A percentile compares a stretch with the other conserved stretches of the same genome.
phyloP scores from a whole-genome alignment of 1,140 invertebrate genomes.

The Caerostris extrusa region DNA sequence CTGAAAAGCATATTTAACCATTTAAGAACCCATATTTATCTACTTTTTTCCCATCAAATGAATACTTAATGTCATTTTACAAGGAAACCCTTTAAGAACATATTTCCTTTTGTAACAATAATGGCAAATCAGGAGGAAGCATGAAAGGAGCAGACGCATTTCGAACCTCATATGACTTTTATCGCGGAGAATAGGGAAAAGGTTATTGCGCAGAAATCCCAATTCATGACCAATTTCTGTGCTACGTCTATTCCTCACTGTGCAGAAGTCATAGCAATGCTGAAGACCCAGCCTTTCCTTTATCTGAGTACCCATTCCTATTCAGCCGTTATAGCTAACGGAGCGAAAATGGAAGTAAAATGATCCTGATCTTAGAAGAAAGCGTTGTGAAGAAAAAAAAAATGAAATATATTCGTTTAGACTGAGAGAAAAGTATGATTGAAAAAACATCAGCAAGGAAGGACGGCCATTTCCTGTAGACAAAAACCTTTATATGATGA shows the following conservation, averaged over 20 bases:
- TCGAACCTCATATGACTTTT: no score
- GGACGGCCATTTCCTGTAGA: background rate
- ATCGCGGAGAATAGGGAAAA: background rate
- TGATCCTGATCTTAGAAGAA: conserved; percentile 1
- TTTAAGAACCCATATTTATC: no score
- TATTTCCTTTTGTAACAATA: no score
- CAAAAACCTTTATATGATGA: no score
- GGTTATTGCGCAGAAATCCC: conserved; percentile 13
- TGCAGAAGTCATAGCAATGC: conserved; percentile 16
- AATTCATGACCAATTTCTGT: background rate
- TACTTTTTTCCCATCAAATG: no score
- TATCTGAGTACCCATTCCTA: conserved; percentile 2
- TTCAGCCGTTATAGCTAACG: conserved; percentile 38
- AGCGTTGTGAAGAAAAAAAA: background rate
- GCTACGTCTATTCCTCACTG: background rate
- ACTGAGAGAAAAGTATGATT: background rate
- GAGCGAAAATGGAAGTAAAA: conserved; percentile 19
- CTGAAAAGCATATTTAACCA: no score
- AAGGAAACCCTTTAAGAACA: no score
- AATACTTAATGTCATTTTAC: no score
- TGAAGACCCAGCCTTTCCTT: conserved; percentile 14
- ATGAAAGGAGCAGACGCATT: no score
- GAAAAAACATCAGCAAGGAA: conserved; percentile 3
- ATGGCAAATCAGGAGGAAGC: no score
- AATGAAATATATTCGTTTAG: no score